Conservation (phyloP, 2,113 vertebrate genomes). For the Collichthys lucidus region DNA sequence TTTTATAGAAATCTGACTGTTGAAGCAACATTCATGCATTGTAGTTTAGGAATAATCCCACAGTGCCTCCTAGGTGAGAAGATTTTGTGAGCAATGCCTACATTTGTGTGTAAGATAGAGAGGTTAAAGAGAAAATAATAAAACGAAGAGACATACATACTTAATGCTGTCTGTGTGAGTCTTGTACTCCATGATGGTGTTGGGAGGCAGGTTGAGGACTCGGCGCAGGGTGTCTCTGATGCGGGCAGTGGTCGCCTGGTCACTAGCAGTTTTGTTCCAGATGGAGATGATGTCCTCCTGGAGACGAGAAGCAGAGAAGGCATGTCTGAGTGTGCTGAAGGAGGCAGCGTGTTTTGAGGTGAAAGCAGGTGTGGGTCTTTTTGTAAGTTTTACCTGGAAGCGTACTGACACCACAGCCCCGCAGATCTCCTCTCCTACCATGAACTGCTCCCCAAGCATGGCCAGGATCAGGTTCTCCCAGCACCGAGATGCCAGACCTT, state of each 20-base stretch:
- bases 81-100: constrained; percentile 38
- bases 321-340: constrained; percentile 47
- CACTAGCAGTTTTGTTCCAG: constrained; percentile 89
- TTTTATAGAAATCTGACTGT: neutral
- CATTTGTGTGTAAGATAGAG: constrained; percentile 11
- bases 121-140: constrained; percentile 49
- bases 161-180: constrained; percentile 89
- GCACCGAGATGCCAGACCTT: constrained; percentile 87
- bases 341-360: neutral
- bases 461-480: constrained; percentile 90
- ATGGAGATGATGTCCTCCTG: constrained; percentile 90
- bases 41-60: neutral
- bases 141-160: constrained; percentile 80
- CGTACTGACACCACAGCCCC: constrained; percentile 88
- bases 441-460: constrained; percentile 89
- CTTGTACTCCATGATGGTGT: constrained; percentile 90
- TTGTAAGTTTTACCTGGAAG: constrained; percentile 82
- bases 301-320: constrained; percentile 24
- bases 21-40: neutral
- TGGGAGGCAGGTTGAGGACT: constrained; percentile 88
- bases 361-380: neutral
- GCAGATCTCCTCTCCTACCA: constrained; percentile 90
- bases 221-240: constrained; percentile 88
- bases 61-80: neutral
- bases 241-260: constrained; percentile 86